These are phyloP conservation scores for Drosophila hawaiiensis DNA, from an alignment of 2,888 invertebrate genomes.

Conservation along the genomic window DNA sequence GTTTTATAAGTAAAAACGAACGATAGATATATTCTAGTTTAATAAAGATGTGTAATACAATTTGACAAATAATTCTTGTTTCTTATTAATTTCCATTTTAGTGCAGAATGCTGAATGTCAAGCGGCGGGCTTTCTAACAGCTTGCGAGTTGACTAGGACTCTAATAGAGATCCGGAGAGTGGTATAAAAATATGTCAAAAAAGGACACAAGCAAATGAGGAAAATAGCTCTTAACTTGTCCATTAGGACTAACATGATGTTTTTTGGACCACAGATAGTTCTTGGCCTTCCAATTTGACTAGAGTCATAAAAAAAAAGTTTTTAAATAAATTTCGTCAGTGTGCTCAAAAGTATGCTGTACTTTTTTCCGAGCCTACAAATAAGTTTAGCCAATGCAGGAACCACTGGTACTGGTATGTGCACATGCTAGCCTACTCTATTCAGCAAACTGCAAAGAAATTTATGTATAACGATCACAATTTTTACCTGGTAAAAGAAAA, in stretches of 20 bases:
- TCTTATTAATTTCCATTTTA: background rate
- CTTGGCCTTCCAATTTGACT: background rate
- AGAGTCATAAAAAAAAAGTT: background rate
- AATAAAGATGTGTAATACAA: constrained; percentile 39
- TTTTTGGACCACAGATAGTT: background rate
- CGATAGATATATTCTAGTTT: constrained; percentile 17
- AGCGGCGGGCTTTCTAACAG: background rate
- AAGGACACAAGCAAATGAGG: background rate
- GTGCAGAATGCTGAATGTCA: background rate
- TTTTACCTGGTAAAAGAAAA: background rate
- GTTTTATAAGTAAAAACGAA: constrained; percentile 8
- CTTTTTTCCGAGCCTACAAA: background rate
- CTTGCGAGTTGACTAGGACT: background rate
- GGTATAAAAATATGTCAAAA: too few species aligned
- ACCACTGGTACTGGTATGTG: too few species aligned
- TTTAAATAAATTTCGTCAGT: too few species aligned
- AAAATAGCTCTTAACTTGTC: background rate
- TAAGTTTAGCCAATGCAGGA: too few species aligned
- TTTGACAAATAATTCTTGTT: background rate
- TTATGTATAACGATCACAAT: background rate
- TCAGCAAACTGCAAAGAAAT: background rate
- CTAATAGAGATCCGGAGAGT: background rate
- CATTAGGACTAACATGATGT: background rate
- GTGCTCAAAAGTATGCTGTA: background rate
- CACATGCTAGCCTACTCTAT: background rate